Evolutionary conservation across 1,140 invertebrate species (phyloP).

Genomic region (Homalodisca vitripennis): DNA sequence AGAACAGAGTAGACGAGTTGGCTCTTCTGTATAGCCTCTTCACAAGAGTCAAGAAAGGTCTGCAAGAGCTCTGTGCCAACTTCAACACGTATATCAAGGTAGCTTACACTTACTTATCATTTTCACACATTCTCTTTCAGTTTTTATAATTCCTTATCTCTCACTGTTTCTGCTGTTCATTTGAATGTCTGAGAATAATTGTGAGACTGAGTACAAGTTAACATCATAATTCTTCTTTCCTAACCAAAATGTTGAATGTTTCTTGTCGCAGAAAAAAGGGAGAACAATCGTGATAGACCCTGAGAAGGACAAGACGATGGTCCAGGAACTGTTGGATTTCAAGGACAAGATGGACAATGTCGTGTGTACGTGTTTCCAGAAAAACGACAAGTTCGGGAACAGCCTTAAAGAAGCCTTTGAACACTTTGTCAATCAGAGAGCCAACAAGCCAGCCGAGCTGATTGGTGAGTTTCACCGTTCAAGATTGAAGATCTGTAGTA

Average conservation of each 20-base stretch:
- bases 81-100: slow-evolving; percentile 97
- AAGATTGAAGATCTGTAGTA: no score
- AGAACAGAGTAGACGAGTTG: slow-evolving; percentile 85
- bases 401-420: slow-evolving; percentile 98
- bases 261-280: slow-evolving; percentile 92
- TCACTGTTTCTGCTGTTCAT: no score
- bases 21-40: slow-evolving; percentile 87
- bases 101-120: no score
- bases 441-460: slow-evolving; percentile 98
- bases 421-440: slow-evolving; percentile 95
- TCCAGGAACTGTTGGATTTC: slow-evolving; percentile 95
- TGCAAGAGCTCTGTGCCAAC: slow-evolving; percentile 80
- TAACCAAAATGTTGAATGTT: no score
- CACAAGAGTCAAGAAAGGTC: slow-evolving; percentile 88
- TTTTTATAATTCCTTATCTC: no score
- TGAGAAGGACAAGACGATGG: slow-evolving; percentile 98
- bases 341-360: slow-evolving; percentile 98
- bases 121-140: no score
- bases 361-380: slow-evolving; percentile 87
- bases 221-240: no score
- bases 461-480: slow-evolving; percentile 87
- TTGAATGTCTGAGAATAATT: no score
- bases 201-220: no score
- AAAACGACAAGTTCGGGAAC: slow-evolving; percentile 95
- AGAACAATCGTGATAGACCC: slow-evolving; percentile 95